Evolutionary conservation across 2,797 vertebrate species (phyloP).

Genomic region (Schizopygopsis malacanthus): DNA sequence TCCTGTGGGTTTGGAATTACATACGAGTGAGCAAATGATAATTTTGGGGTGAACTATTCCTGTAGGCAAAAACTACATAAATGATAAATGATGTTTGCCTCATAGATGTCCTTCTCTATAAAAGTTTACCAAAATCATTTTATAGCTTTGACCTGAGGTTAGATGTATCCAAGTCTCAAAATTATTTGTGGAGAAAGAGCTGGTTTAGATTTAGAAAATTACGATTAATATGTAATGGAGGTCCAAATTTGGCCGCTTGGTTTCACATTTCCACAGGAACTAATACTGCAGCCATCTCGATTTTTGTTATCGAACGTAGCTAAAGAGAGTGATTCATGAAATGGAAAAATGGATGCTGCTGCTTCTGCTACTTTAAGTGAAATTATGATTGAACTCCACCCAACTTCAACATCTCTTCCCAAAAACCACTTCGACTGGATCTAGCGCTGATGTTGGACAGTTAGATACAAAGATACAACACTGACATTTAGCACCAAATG

Average conservation of each 20-base stretch:
- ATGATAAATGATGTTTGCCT: slow-evolving; percentile 31
- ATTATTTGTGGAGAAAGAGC: slow-evolving; percentile 15
- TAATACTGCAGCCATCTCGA: slow-evolving; percentile 4
- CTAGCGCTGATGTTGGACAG: not conserved
- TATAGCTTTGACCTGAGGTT: slow-evolving; percentile 7
- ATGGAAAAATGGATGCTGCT: slow-evolving; percentile 25
- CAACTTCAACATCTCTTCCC: slow-evolving; percentile 9
- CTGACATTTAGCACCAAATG: slow-evolving; percentile 2
- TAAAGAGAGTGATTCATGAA: slow-evolving; percentile 26
- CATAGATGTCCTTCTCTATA: not conserved
- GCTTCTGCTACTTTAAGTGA: not conserved
- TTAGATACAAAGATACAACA: not conserved
- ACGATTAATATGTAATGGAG: slow-evolving; percentile 5
- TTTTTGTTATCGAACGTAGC: slow-evolving; percentile 37
- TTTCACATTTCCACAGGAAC: slow-evolving; percentile 18
- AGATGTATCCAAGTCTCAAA: not conserved
- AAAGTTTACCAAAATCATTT: slow-evolving; percentile 3
- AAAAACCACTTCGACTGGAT: not conserved
- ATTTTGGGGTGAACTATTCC: slow-evolving; percentile 22
- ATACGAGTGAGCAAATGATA: not conserved
- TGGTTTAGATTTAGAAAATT: slow-evolving; percentile 35
- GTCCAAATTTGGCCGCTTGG: slow-evolving; percentile 27
- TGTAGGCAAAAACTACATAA: slow-evolving; percentile 15
- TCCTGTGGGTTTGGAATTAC: not conserved
- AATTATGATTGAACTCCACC: slow-evolving; percentile 12